Base-by-base conservation (phyloP, 2,888 invertebrate species). In the Chironomus tentans region DNA sequence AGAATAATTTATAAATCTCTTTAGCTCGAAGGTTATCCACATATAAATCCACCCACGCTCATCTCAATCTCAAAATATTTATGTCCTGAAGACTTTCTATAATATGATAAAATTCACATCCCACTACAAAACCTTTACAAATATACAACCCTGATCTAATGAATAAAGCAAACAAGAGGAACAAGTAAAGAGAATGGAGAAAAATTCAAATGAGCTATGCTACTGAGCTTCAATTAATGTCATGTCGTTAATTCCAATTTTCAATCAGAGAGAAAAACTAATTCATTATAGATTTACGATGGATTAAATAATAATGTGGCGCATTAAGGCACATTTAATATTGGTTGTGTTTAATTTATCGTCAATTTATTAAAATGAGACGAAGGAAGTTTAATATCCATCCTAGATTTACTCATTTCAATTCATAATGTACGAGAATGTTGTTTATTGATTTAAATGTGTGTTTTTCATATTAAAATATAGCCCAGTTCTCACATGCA, bases 191-290 rank as follows among this genome's bases (percentile, higher is more conserved):
- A 15, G 50, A 50, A 50, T 4, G 15, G 50, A 50, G 50, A 50
- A 50, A 50, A n/a, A 50, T 56, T 56, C 56, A 56, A 56, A 56
- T 56, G 56, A 56, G 56, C 18, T 56, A 18, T 15, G 4, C 50
- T 50, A 15, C 15, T 56, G 56, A 56, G 56, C 56, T 56, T 56
- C 56, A 56, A 56, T 56, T 56, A 56, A 56, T 56, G 56, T 56
- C 56, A 56, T 56, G 56, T 65, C 65, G 21, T 22, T 65, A 65
- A 65, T 65, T 65, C 65, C 21, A 65, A 65, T 65, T 65, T 65
- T 65, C 65, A 65, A 65, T 65, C 65, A 65, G 56, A 56, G 50
- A 47, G n/a, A 50, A 62, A 62, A 65, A 65, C 65, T 65, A 65
- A 65, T 65, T 65, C 65, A 21, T 65, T 12, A 65, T 21, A 65